Base-by-base conservation (phyloP, 2,888 invertebrate species). In the Dicranocentrus wangi region DNA sequence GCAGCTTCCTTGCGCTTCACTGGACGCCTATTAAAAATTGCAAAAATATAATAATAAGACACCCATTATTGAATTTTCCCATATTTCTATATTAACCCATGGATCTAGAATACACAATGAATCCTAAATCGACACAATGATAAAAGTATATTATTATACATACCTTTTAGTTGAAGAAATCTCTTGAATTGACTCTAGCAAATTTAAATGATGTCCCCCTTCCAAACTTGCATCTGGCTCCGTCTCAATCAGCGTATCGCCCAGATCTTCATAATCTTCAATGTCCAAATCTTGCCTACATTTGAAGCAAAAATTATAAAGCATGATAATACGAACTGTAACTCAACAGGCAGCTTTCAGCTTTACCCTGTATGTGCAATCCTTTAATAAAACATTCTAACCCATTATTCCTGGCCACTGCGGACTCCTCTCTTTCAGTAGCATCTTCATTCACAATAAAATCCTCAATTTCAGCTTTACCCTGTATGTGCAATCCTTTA, bases 1-100 rank as follows among this genome's bases (percentile, higher is more conserved):
- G 71, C 71, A 2, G 82, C 82, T 58, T 82, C 82, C 10, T 72
- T 63, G 13, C 82, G 58, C 25, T 73, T 73, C 8, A 53, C 25
- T 53, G 63, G 63, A 15, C 47, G 23, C 13, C 73, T 73, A 19
- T 10, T n/a, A n/a, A n/a, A n/a, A n/a, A n/a, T n/a, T n/a, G n/a
- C n/a, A n/a, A n/a, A n/a, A n/a, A 10, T n/a, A 47, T 10, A 47
- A 47, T 47, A 7, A n/a, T 47, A 10, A 3, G 10, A 3, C n/a
- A 47, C n/a, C n/a, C 47, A 47, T 47, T 3, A n/a, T 47, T n/a
- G n/a, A 15, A n/a, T 47, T 7, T 47, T 15, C n/a, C n/a, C n/a
- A n/a, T n/a, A n/a, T n/a, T n/a, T n/a, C n/a, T n/a, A n/a, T n/a
- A n/a, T n/a, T n/a, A n/a, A n/a, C n/a, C n/a, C n/a, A n/a, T n/a